Evolutionary conservation across 2,888 invertebrate species (phyloP), one percentile per base, ranked within the genome.

Genomic region (Catocala nupta): DNA sequence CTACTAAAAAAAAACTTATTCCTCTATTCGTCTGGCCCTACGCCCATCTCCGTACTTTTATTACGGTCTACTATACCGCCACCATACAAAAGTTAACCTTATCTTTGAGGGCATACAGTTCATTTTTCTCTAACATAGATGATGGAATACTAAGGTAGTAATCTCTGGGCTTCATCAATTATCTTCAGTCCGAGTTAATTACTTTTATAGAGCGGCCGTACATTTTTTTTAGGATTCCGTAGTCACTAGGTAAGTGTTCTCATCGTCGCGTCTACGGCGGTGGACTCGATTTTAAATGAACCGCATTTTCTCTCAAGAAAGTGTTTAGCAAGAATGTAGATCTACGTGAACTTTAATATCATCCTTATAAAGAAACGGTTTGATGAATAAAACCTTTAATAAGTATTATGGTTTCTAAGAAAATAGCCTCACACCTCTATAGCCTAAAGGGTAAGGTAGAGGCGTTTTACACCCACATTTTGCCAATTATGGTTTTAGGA

Each of bases 101-200:
- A 68, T 48, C 0, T 0, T 9, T 0, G 0, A 13, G 1, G 0
- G 0, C 0, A 42, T 81, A 86, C 60, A 73, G 81, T 78, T 50
- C 11, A 58, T 68, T 77, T 81, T 84, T 10, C 54, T 25, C 11
- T 69, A 65, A 6, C 8, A 1, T 9, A 0, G 5, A 11, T 51
- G 52, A 53, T 78, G 69, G 70, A 77, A 86, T 82, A 82, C 81
- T 76, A 81, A 83, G 86, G 86, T 84, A 90, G 92, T 92, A 92
- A 94, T 94, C 93, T 93, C 70, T 86, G 86, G 85, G 88, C 88
- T 93, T 91, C 94, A 94, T 94, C 94, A 94, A 94, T 94, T 94
- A 94, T 93, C 92, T 92, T 89, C 88, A 90, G 89, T 86, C 88
- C 77, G 85, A 93, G 90, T 93, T 94, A 94, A 94, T 94, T 93